Base-by-base conservation (phyloP, 2,888 invertebrate species). In the Chalcis sispes region DNA sequence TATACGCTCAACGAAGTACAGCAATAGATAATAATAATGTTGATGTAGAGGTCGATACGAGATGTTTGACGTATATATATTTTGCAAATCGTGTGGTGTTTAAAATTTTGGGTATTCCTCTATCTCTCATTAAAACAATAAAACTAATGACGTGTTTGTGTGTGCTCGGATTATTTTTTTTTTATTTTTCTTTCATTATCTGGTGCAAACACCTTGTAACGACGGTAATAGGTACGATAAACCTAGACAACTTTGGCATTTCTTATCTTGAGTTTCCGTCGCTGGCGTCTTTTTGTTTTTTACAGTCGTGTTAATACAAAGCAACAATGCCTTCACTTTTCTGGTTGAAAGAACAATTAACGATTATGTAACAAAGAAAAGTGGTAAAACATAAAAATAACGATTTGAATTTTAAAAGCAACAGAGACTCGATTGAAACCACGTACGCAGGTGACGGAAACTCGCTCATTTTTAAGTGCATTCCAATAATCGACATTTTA, bases 231-330 rank as follows among this genome's bases (percentile, higher is more conserved):
- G 78, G 80, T 82, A 82, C 81, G 83, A 84, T 88, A 88, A 88
- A 88, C 87, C 87, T 88, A 88, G 83, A 88, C 87, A 88, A 88
- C 88, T 88, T 88, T 88, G 88, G 88, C 87, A 88, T 88, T 83
- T 86, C 83, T 85, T 83, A 29, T 54, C 64, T 59, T 66, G 62
- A 70, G 32, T 54, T n/a, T 59, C 59, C 72, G 72, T 58, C 64
- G 42, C 77, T 67, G 71, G 72, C 58, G 71, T 2, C n/a, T 50
- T 27, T n/a, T 25, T 15, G n/a, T 2, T 65, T 15, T 2, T 13
- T 27, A 25, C 25, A 48, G 13, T 69, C 13, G 20, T 59, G 52
- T 50, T 25, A 54, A 40, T 15, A n/a, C 40, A 18, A 66, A 40
- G 18, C n/a, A 52, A 65, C 13, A 54, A 50, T 48, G 25, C 40